Evolutionary conservation across 1,140 invertebrate species (phyloP).

Genomic region (Plodia interpunctella): DNA sequence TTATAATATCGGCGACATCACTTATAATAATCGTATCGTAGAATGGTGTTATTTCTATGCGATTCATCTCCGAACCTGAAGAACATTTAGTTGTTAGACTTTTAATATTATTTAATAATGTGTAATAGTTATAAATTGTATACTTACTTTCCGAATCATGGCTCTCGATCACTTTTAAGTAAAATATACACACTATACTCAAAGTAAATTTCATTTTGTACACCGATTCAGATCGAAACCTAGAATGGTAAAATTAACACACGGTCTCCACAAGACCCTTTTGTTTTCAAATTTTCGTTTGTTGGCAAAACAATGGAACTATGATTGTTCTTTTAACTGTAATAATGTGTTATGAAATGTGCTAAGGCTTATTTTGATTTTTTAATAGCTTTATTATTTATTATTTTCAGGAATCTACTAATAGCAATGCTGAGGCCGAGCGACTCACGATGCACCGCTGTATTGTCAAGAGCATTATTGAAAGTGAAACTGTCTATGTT

Average conservation of each 20-base stretch:
- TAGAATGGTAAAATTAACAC: not conserved
- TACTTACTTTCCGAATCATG: conserved; percentile 47
- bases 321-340: conserved; percentile 5
- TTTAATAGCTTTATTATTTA: conserved; percentile 20
- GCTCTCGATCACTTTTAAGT: conserved; percentile 22
- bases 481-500: conserved; percentile 93
- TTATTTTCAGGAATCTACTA: conserved; percentile 67
- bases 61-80: conserved; percentile 32
- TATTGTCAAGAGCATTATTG: conserved; percentile 92
- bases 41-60: conserved; percentile 41
- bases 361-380: not conserved
- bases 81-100: not conserved
- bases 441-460: conserved; percentile 87
- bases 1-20: conserved; percentile 60
- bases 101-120: conserved; percentile 14
- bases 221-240: not conserved
- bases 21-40: conserved; percentile 60
- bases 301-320: conserved; percentile 28
- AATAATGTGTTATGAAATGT: conserved; percentile 1
- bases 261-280: not conserved
- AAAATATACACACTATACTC: conserved; percentile 20
- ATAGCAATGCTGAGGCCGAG: conserved; percentile 81
- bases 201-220: conserved; percentile 14
- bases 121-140: too few species aligned
- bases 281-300: conserved; percentile 26